Percentiles rank a stretch among this genome's conserved stretches.
These are phyloP conservation scores for Charina bottae DNA, from an alignment of 2,113 vertebrate genomes.

Conservation along the genomic window DNA sequence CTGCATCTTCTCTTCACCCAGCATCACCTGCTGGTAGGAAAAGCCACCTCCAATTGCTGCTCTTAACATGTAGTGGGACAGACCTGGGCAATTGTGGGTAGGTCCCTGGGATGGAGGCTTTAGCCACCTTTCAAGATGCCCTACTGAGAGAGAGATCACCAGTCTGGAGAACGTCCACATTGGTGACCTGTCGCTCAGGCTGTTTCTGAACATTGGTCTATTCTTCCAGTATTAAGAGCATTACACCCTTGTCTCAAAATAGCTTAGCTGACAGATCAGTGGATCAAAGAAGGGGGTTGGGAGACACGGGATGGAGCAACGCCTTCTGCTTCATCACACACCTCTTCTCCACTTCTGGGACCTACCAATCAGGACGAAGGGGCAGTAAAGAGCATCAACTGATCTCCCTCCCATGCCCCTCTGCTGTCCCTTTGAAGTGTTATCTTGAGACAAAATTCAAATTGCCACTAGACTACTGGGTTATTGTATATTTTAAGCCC, in stretches of 20 bases:
- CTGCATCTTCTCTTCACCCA: background rate
- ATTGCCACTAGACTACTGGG: background rate
- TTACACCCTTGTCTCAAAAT: background rate
- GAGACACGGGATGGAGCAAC: background rate
- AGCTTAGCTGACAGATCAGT: background rate
- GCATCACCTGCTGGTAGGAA: background rate
- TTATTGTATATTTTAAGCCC: background rate
- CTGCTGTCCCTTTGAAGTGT: background rate
- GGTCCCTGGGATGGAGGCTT: background rate
- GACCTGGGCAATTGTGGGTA: background rate
- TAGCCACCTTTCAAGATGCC: background rate
- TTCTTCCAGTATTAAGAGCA: background rate
- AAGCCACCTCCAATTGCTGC: background rate
- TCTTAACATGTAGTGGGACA: background rate
- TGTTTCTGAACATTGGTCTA: background rate
- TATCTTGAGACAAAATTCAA: background rate
- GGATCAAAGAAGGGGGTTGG: background rate
- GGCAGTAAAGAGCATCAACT: background rate
- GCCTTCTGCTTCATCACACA: background rate
- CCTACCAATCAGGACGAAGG: background rate
- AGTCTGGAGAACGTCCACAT: background rate
- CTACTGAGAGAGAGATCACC: background rate
- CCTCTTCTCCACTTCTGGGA: background rate
- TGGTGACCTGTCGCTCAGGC: background rate
- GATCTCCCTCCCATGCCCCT: background rate